A percentile compares a stretch with the other conserved stretches of the same genome.
Evolutionary conservation across 2,888 invertebrate genomes (phyloP).

Genomic region (Ceriagrion tenellum): DNA sequence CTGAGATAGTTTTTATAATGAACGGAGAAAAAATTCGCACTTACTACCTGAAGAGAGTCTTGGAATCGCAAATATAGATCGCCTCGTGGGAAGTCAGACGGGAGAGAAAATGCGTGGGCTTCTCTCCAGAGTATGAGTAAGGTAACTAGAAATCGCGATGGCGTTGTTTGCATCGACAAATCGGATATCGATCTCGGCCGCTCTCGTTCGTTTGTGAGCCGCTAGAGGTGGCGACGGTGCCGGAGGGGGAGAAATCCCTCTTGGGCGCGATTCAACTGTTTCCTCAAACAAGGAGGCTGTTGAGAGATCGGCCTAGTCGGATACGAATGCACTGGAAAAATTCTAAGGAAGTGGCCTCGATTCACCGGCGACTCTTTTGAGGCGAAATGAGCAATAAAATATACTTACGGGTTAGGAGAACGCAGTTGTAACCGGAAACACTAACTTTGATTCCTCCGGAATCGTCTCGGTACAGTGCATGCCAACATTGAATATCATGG

Average conservation of each 20-base stretch:
- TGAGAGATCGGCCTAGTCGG: not conserved
- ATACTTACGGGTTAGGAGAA: not conserved
- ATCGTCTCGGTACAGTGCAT: too few relatives aligned
- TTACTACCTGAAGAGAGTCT: too few relatives aligned
- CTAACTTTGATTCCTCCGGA: too few relatives aligned
- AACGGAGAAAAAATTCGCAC: too few relatives aligned
- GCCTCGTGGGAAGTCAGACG: not conserved
- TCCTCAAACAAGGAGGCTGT: slow-evolving; percentile 19
- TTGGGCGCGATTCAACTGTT: not conserved
- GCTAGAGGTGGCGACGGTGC: not conserved
- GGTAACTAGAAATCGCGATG: slow-evolving; percentile 18
- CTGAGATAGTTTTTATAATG: too few relatives aligned
- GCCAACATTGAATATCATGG: too few relatives aligned
- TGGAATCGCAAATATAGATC: too few relatives aligned
- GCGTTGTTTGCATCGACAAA: slow-evolving; percentile 40
- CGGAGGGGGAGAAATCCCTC: not conserved
- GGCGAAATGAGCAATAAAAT: not conserved
- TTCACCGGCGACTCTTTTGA: not conserved
- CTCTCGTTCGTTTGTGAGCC: not conserved
- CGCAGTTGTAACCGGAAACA: too few relatives aligned
- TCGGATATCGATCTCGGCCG: slow-evolving; percentile 28
- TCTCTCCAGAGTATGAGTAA: not conserved
- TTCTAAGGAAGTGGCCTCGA: slow-evolving; percentile 40
- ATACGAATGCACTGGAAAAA: not conserved
- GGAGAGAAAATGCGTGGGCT: not conserved